These are phyloP conservation scores for Euborellia annulipes DNA, from an alignment of 1,140 invertebrate genomes.

Conservation along the genomic window DNA sequence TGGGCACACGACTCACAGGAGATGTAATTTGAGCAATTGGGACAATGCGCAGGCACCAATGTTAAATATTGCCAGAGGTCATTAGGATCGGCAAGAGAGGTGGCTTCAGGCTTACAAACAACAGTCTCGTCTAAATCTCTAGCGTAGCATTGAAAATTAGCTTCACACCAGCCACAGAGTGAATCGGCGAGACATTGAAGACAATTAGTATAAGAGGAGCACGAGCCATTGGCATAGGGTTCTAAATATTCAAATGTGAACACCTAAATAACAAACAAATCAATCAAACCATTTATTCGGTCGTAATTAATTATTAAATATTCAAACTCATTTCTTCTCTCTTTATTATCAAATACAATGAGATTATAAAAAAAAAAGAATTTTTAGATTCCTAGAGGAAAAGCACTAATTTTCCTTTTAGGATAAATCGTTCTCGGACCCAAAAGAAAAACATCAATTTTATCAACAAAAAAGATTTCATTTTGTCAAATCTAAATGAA, in stretches of 20 bases:
- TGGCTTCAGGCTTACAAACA: constrained; percentile 32
- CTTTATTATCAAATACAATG: too few relatives aligned
- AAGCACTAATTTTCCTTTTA: too few relatives aligned
- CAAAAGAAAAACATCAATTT: too few relatives aligned
- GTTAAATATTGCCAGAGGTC: constrained; percentile 63
- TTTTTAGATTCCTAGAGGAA: neutral
- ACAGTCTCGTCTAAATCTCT: constrained; percentile 43
- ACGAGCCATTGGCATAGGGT: constrained; percentile 65
- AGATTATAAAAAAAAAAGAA: constrained; percentile 5
- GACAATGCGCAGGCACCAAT: constrained; percentile 61
- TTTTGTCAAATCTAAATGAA: too few relatives aligned
- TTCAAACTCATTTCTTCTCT: too few relatives aligned
- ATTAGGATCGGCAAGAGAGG: constrained; percentile 20
- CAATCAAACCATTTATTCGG: too few relatives aligned
- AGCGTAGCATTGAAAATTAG: constrained; percentile 44
- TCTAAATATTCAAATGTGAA: constrained; percentile 82
- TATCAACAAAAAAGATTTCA: too few relatives aligned
- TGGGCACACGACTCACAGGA: constrained; percentile 60
- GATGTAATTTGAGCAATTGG: constrained; percentile 76
- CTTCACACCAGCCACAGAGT: constrained; percentile 77
- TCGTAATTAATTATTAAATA: too few relatives aligned
- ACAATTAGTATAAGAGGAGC: constrained; percentile 64
- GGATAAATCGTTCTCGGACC: too few relatives aligned
- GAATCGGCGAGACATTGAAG: constrained; percentile 75
- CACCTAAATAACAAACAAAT: constrained; percentile 28